Percentiles rank a stretch among this genome's conserved stretches.
phyloP scores from a whole-genome alignment of 1,140 invertebrate genomes.

The Doryteuthis pealeii region DNA sequence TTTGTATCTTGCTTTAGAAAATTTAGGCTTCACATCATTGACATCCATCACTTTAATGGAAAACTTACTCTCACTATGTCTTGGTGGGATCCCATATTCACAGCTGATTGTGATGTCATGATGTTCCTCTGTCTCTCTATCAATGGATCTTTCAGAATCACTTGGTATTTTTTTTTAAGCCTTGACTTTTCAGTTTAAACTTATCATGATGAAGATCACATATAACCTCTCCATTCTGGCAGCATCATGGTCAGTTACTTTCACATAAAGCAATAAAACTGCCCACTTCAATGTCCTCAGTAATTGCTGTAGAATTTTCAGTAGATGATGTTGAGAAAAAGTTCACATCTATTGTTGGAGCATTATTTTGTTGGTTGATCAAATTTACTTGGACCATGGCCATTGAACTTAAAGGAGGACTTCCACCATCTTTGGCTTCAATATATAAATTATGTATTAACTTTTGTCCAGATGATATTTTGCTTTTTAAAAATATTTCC shows the following conservation, averaged over 20 bases:
- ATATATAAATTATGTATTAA: constrained; percentile 32
- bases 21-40: constrained; percentile 21
- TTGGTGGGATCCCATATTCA: constrained; percentile 35
- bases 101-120: constrained; percentile 36
- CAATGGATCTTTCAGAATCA: constrained; percentile 33
- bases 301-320: constrained; percentile 31
- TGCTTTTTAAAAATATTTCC: constrained; percentile 24
- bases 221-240: constrained; percentile 40
- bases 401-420: constrained; percentile 26
- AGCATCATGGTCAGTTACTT: constrained; percentile 47
- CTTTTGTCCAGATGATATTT: constrained; percentile 28
- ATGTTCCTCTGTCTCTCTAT: constrained; percentile 34
- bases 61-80: constrained; percentile 17
- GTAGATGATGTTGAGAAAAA: constrained; percentile 29
- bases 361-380: constrained; percentile 47
- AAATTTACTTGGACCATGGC: constrained; percentile 41
- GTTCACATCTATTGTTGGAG: constrained; percentile 44
- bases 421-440: constrained; percentile 36
- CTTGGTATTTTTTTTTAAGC: constrained; percentile 34
- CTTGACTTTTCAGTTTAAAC: constrained; percentile 35
- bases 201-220: constrained; percentile 40
- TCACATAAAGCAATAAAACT: constrained; percentile 48
- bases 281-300: constrained; percentile 35
- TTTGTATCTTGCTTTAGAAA: constrained; percentile 25
- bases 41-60: constrained; percentile 23